Evolutionary conservation across 1,140 invertebrate species (phyloP).

Genomic region (Saxidomus purpurata): DNA sequence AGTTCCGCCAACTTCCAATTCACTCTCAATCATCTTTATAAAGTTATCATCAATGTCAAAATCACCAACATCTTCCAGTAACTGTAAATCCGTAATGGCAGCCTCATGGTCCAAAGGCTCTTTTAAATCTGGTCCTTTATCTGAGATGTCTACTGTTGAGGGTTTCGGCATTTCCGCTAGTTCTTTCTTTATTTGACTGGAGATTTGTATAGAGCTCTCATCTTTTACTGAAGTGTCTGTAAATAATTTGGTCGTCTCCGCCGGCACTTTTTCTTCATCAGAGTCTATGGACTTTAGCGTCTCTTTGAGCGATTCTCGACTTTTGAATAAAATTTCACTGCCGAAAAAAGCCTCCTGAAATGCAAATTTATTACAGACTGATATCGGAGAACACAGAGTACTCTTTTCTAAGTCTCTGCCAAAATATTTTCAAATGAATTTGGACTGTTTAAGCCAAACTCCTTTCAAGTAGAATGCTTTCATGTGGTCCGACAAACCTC

Average conservation of each 20-base stretch:
- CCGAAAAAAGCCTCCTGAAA: slow-evolving; percentile 87
- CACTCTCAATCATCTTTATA: slow-evolving; percentile 60
- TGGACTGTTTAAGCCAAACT: too few relatives aligned
- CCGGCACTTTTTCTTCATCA: slow-evolving; percentile 67
- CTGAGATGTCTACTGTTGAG: background rate
- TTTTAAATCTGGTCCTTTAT: background rate
- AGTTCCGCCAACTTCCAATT: slow-evolving; percentile 34
- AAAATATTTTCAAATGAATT: too few relatives aligned
- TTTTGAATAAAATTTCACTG: slow-evolving; percentile 90
- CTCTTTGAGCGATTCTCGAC: slow-evolving; percentile 74
- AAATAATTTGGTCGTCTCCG: slow-evolving; percentile 18
- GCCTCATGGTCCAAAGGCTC: background rate
- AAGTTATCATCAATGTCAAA: slow-evolving; percentile 63
- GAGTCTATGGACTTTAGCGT: slow-evolving; percentile 75
- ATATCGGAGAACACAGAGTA: too few relatives aligned
- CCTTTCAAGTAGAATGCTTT: too few relatives aligned
- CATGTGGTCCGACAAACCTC: too few relatives aligned
- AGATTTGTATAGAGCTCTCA: slow-evolving; percentile 62
- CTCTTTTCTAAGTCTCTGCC: too few relatives aligned
- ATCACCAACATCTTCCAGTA: slow-evolving; percentile 41
- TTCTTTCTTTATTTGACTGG: slow-evolving; percentile 43
- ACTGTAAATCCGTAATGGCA: slow-evolving; percentile 4
- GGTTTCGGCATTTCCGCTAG: slow-evolving; percentile 57
- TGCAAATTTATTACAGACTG: slow-evolving; percentile 2
- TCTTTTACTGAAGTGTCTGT: slow-evolving; percentile 21